Evolutionary conservation across 2,797 vertebrate species (phyloP).

Genomic region (Distichodus sexfasciatus): DNA sequence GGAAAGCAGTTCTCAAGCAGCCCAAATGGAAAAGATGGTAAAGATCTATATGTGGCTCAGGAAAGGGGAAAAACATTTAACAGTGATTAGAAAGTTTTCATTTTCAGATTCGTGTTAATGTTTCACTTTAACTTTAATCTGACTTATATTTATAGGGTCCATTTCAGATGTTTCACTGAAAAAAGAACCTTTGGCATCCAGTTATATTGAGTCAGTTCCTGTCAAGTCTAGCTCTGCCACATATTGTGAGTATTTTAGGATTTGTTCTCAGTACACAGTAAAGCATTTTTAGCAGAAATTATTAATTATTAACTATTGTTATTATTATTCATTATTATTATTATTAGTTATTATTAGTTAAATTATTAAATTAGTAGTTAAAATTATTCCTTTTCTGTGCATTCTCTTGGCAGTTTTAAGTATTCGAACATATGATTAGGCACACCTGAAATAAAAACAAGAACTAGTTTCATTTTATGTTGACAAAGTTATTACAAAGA

Average conservation of each 20-base stretch:
- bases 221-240: constrained; percentile 77
- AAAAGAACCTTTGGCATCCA: constrained; percentile 84
- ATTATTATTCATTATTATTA: too few species aligned
- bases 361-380: too few species aligned
- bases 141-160: constrained; percentile 67
- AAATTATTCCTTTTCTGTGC: too few species aligned
- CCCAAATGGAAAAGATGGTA: constrained; percentile 66
- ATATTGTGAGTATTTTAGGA: constrained; percentile 67
- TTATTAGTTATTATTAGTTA: too few species aligned
- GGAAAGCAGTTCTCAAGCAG: constrained; percentile 89
- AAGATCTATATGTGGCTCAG: constrained; percentile 25
- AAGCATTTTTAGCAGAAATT: not conserved
- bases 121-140: not conserved
- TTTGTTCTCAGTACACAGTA: not conserved
- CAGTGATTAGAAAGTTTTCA: constrained; percentile 14
- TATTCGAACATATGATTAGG: too few species aligned
- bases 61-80: too few species aligned
- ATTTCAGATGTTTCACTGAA: constrained; percentile 86
- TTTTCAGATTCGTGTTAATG: not conserved
- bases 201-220: constrained; percentile 67
- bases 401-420: too few species aligned
- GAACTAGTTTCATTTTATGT: too few species aligned
- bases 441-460: too few species aligned
- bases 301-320: too few species aligned
- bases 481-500: too few species aligned